Evolutionary conservation across 2,888 invertebrate species (phyloP).

Genomic region (Drosophila prolongata): DNA sequence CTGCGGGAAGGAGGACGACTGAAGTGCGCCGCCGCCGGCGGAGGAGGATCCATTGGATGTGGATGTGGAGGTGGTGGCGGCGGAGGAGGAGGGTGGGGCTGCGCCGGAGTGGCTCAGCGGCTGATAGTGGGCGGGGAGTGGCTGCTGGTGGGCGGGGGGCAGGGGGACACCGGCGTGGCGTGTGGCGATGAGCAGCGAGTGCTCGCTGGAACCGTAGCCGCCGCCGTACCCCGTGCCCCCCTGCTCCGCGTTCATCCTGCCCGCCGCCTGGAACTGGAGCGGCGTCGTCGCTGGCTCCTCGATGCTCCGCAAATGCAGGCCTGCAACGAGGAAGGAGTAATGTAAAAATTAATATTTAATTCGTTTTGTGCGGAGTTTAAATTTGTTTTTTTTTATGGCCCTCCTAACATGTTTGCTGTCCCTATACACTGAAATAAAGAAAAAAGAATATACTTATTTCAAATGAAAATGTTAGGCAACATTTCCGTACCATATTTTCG

Average conservation of each 20-base stretch:
- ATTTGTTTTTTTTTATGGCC: constrained; percentile 3
- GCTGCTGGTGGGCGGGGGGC: constrained; percentile 79
- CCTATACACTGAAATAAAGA: not conserved
- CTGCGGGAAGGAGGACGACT: constrained; percentile 30
- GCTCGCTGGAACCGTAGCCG: constrained; percentile 85
- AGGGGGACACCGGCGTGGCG: constrained; percentile 85
- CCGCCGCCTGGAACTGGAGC: constrained; percentile 75
- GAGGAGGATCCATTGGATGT: constrained; percentile 75
- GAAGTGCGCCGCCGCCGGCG: constrained; percentile 22
- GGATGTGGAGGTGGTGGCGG: constrained; percentile 47
- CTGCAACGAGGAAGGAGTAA: constrained; percentile 85
- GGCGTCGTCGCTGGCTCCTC: constrained; percentile 90
- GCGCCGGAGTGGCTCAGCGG: constrained; percentile 39
- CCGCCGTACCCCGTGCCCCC: constrained; percentile 87
- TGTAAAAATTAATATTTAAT: constrained; percentile 47
- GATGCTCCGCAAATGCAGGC: constrained; percentile 94
- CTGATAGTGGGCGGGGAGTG: constrained; percentile 70
- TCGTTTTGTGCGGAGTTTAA: constrained; percentile 4
- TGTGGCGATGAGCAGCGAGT: constrained; percentile 82
- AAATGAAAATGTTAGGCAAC: not conserved
- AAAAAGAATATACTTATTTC: not conserved
- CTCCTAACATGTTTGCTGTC: not conserved
- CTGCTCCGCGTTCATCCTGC: constrained; percentile 86
- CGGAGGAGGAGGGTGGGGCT: constrained; percentile 65
- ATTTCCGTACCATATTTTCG: too few species aligned